A percentile compares a stretch with the other conserved stretches of the same genome.
phyloP scores from a whole-genome alignment of 1,140 invertebrate genomes.

The Papilio machaon region DNA sequence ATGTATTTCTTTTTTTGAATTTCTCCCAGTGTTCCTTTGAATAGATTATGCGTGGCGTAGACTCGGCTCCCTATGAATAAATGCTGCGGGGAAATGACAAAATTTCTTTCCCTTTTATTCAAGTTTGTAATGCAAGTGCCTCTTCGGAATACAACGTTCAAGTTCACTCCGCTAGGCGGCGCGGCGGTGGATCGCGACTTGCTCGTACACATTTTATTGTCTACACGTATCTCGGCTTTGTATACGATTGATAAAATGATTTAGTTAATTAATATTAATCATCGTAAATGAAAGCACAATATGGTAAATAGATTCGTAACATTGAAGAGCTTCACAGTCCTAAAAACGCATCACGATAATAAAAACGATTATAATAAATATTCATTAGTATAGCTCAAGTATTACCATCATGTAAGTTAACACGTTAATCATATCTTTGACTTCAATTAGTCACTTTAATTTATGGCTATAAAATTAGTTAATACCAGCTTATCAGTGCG shows the following conservation, averaged over 20 bases:
- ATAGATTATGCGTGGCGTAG: conserved; percentile 36
- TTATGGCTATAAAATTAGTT: conserved; percentile 8
- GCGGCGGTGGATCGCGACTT: not conserved
- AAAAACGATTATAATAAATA: not conserved
- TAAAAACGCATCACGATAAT: not conserved
- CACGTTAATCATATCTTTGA: not conserved
- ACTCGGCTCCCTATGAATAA: conserved; percentile 34
- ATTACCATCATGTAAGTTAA: not conserved
- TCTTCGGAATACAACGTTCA: conserved; percentile 32
- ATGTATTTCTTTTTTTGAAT: conserved; percentile 29
- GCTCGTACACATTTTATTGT: not conserved
- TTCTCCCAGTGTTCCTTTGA: conserved; percentile 32
- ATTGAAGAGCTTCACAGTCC: not conserved
- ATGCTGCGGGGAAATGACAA: conserved; percentile 36
- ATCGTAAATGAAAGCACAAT: not conserved
- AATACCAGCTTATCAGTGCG: not conserved
- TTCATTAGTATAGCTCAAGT: not conserved
- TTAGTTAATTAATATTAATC: not conserved
- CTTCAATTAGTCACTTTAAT: conserved; percentile 9
- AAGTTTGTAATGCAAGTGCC: conserved; percentile 36
- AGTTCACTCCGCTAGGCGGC: conserved; percentile 19
- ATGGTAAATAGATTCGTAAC: not conserved
- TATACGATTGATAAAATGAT: not conserved
- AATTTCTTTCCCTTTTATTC: conserved; percentile 35
- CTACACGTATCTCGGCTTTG: not conserved